These are phyloP conservation scores for Dreissena polymorpha DNA, from an alignment of 1,140 invertebrate genomes.

Conservation along the genomic window DNA sequence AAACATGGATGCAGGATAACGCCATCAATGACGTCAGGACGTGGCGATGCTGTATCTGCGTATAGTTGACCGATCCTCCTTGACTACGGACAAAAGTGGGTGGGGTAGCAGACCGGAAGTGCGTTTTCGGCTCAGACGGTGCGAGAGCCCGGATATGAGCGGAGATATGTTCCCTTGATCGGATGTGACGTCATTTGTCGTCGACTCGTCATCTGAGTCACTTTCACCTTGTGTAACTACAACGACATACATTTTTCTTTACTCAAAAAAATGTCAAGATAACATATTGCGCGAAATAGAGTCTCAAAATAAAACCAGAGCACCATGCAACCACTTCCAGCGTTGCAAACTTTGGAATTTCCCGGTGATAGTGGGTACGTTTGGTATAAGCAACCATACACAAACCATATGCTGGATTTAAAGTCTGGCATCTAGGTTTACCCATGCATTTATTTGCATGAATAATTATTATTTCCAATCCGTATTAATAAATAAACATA, in stretches of 20 bases:
- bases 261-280: not conserved
- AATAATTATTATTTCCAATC: too few relatives aligned
- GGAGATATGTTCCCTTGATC: constrained; percentile 25
- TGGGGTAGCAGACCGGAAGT: constrained; percentile 44
- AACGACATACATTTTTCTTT: not conserved
- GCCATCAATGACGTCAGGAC: not conserved
- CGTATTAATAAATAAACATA: too few relatives aligned
- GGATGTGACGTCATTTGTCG: constrained; percentile 23
- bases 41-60: constrained; percentile 48
- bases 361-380: too few relatives aligned
- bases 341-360: too few relatives aligned
- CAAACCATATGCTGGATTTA: too few relatives aligned
- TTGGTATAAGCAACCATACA: too few relatives aligned
- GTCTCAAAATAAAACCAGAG: not conserved
- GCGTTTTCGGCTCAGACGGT: constrained; percentile 45
- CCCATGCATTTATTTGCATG: too few relatives aligned
- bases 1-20: too few relatives aligned
- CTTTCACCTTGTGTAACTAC: not conserved
- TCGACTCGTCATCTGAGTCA: constrained; percentile 16
- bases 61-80: constrained; percentile 26
- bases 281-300: not conserved
- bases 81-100: constrained; percentile 41
- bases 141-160: constrained; percentile 16
- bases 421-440: too few relatives aligned
- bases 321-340: too few relatives aligned